Base-by-base conservation (phyloP, 2,888 invertebrate genomes). In the Caenorhabditis sp. region DNA sequence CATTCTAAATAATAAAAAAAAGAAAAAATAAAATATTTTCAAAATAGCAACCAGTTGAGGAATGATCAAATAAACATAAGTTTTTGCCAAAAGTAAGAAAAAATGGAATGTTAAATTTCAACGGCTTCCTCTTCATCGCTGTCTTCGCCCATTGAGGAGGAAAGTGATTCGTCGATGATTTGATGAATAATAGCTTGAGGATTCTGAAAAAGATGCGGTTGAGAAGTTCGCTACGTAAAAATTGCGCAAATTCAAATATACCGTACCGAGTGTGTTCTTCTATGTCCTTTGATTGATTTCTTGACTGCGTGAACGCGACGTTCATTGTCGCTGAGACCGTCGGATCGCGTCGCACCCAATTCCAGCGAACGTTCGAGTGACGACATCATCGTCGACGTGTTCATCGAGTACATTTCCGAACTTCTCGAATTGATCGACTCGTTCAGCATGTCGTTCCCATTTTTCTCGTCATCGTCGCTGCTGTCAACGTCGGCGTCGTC, bases 301-400 rank as follows among this genome's bases (percentile, higher is more conserved):
- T 78, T 81, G 58, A 84, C 84, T 0, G 79, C 81, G 19, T 79
- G 67, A 19, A 87, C 79, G 19, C 73, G 66, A n/a, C 69, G 59
- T 61, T 87, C 87, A 58, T 86, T 84, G 71, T 87, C 87, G 14
- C 85, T 84, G 21, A 87, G 75, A 0, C 86, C 86, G 71, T 87
- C 87, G n/a, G 83, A 83, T 37, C 77, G 72, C 1, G 71, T 76
- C 1, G 84, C 84, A 19, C 82, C 83, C 62, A 82, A 62, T 66
- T 85, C 85, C 63, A 85, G 69, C 26, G 83, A 82, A 57, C 85
- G 67, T 59, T 85, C 85, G 69, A 85, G 69, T 1, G 81, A 81
- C 17, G 82, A 82, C 57, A 81, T 82, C 81, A 84, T 84, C 0
- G 84, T 81, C 5, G 79, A 78, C 31, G 65, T 67, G 26, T 66